These are phyloP conservation scores for Channa striata DNA, from an alignment of 2,797 vertebrate genomes.

Conservation along the genomic window DNA sequence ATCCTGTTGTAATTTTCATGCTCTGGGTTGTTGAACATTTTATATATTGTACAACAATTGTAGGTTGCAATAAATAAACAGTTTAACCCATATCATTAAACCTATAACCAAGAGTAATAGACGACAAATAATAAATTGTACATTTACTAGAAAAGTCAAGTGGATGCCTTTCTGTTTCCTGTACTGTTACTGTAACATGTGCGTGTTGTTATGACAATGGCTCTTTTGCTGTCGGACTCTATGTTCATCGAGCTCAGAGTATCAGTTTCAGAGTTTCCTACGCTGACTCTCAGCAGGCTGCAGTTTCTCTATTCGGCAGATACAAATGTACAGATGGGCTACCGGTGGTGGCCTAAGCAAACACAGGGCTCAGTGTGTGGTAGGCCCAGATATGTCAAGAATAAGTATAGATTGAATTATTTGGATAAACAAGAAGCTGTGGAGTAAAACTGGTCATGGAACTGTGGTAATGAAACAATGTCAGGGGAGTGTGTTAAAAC, in stretches of 20 bases:
- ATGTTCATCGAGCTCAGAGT: slow-evolving; percentile 15
- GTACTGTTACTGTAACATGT: background rate
- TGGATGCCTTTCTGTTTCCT: too few relatives aligned
- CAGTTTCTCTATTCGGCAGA: slow-evolving; percentile 49
- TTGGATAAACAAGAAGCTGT: slow-evolving; percentile 55
- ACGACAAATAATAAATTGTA: too few relatives aligned
- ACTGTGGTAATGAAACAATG: slow-evolving; percentile 45
- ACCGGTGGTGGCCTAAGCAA: slow-evolving; percentile 61
- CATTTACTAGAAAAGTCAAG: too few relatives aligned
- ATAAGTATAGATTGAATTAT: slow-evolving; percentile 73
- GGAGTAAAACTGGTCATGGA: slow-evolving; percentile 60
- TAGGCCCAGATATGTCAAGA: slow-evolving; percentile 64
- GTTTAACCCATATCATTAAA: background rate
- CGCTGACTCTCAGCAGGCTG: slow-evolving; percentile 47
- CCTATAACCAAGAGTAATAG: background rate
- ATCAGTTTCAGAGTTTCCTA: slow-evolving; percentile 41
- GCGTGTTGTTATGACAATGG: slow-evolving; percentile 23
- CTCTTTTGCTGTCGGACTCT: slow-evolving; percentile 24
- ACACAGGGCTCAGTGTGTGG: slow-evolving; percentile 80
- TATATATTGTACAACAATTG: too few relatives aligned
- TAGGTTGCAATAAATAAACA: too few relatives aligned
- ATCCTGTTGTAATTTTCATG: background rate
- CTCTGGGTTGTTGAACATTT: slow-evolving; percentile 1
- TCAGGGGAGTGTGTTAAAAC: slow-evolving; percentile 54
- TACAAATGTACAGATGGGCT: slow-evolving; percentile 59